phyloP scores from a whole-genome alignment of 2,113 vertebrate genomes.

The Psittacara wagleri region DNA sequence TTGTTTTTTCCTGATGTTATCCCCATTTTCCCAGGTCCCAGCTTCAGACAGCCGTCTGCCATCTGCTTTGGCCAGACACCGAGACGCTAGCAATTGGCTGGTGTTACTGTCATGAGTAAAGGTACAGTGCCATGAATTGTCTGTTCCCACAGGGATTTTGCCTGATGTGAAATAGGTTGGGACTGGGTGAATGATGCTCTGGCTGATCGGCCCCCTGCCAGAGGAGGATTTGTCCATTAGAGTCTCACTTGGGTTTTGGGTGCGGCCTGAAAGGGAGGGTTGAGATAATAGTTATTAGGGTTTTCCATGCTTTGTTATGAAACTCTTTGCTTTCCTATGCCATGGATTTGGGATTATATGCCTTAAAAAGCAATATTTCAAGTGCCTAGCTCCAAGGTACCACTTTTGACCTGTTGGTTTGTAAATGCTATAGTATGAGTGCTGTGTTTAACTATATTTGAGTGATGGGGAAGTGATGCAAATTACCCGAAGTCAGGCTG shows the following conservation, averaged over 20 bases:
- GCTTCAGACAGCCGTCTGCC: slow-evolving; percentile 41
- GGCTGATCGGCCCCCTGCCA: background rate
- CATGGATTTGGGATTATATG: background rate
- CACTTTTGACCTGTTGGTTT: background rate
- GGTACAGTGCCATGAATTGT: background rate
- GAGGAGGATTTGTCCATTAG: slow-evolving; percentile 4
- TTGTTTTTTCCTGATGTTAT: slow-evolving; percentile 61
- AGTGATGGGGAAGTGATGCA: background rate
- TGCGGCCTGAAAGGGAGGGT: background rate
- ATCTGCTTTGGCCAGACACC: background rate
- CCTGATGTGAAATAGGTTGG: background rate
- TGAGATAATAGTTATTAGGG: background rate
- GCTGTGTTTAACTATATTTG: background rate
- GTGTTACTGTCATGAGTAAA: background rate
- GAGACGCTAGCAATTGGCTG: slow-evolving; percentile 8
- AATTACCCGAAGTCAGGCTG: background rate
- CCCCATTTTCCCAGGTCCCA: slow-evolving; percentile 48
- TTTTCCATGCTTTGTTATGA: slow-evolving; percentile 1
- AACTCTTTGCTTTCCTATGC: background rate
- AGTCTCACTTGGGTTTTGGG: background rate
- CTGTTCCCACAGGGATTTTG: background rate
- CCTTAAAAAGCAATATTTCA: background rate
- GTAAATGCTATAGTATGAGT: background rate
- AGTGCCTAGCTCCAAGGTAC: background rate
- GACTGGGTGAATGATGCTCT: background rate